Evolutionary conservation across 2,113 vertebrate species (phyloP).

Genomic region (Sander lucioperca): DNA sequence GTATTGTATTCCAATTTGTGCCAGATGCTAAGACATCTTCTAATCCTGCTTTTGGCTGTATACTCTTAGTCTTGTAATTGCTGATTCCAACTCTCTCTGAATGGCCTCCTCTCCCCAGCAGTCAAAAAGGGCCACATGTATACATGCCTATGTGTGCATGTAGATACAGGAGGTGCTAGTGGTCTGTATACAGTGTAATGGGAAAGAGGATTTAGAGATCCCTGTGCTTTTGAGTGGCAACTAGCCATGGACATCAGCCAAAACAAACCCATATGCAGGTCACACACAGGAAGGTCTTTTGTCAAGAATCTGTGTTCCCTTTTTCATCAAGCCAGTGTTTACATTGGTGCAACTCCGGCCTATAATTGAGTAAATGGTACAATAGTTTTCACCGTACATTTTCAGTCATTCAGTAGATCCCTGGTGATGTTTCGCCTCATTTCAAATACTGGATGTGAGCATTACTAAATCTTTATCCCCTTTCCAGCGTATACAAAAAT

Average conservation of each 20-base stretch:
- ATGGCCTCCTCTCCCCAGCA: neutral
- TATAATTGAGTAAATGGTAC: constrained; percentile 72
- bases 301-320: constrained; percentile 62
- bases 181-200: constrained; percentile 9
- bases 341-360: constrained; percentile 71
- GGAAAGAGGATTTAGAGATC: constrained; percentile 53
- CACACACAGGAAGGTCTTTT: constrained; percentile 60
- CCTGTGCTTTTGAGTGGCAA: constrained; percentile 57
- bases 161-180: constrained; percentile 16
- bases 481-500: constrained; percentile 25
- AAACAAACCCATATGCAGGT: constrained; percentile 69
- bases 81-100: neutral
- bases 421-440: constrained; percentile 69
- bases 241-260: constrained; percentile 58
- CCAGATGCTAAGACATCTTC: too few species aligned
- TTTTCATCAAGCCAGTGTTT: constrained; percentile 74
- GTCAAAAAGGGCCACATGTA: neutral
- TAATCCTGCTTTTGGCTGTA: too few species aligned
- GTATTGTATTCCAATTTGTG: too few species aligned
- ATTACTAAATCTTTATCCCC: constrained; percentile 44
- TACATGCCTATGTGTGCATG: neutral
- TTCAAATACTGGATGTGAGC: constrained; percentile 62
- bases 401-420: constrained; percentile 45
- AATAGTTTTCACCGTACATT: constrained; percentile 56
- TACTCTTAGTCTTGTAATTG: neutral